These are phyloP conservation scores for Plectropomus leopardus DNA, from an alignment of 2,113 vertebrate genomes.

Conservation along the genomic window DNA sequence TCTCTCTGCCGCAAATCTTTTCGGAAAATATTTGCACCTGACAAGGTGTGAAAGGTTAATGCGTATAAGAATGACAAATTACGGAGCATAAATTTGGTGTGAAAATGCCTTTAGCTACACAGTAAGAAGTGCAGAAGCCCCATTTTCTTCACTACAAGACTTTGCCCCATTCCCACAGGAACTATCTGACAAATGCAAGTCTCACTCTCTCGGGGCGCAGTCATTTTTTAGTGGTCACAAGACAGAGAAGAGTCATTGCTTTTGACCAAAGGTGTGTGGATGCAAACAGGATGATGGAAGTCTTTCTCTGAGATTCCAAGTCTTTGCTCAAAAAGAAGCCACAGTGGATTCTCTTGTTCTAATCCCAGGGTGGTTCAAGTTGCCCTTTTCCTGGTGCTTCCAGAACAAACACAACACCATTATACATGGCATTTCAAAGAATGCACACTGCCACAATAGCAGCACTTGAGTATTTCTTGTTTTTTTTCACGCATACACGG, in stretches of 20 bases:
- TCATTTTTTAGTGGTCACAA: neutral
- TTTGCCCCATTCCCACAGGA: neutral
- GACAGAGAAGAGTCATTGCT: conserved; percentile 1
- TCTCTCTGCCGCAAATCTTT: neutral
- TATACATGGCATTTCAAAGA: conserved; percentile 25
- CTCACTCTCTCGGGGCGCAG: conserved; percentile 8
- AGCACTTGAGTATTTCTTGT: conserved; percentile 41
- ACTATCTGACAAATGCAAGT: neutral
- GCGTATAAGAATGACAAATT: neutral
- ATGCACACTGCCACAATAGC: conserved; percentile 21
- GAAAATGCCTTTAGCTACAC: conserved; percentile 20
- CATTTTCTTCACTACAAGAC: neutral
- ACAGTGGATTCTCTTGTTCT: no score
- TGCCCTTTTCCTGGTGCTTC: no score
- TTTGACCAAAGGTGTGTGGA: conserved; percentile 9
- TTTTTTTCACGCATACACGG: conserved; percentile 54
- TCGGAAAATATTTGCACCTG: neutral
- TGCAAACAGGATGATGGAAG: neutral
- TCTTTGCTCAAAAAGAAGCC: no score
- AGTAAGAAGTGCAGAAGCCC: neutral
- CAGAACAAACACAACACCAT: conserved; percentile 19
- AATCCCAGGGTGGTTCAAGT: no score
- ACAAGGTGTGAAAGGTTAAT: neutral
- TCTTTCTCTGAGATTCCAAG: no score
- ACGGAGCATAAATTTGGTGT: neutral